Conservation (phyloP, 1,140 invertebrate species). For the Varroa destructor region DNA sequence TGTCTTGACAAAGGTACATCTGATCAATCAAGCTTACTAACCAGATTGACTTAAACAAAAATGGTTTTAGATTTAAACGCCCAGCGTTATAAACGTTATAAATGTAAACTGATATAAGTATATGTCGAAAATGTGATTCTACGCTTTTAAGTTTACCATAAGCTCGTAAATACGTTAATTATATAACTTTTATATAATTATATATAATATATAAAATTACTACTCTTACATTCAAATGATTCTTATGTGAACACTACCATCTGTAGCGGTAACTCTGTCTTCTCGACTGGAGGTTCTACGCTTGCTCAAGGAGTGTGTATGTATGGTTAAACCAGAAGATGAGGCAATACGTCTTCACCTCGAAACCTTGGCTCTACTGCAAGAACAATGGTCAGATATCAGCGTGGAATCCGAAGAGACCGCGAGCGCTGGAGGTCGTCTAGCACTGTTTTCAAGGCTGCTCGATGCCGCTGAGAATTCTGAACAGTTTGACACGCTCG, state of each 20-base stretch:
- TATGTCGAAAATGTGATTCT: too few species aligned
- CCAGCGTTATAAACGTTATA: too few species aligned
- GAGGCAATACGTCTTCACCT: slow-evolving; percentile 9
- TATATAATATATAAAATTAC: too few species aligned
- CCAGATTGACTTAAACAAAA: too few species aligned
- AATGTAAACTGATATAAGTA: too few species aligned
- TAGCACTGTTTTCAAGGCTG: background rate
- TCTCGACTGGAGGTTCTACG: slow-evolving; percentile 1
- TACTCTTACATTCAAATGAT: too few species aligned
- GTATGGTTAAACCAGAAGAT: background rate
- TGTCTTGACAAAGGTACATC: slow-evolving; percentile 12
- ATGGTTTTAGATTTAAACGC: too few species aligned
- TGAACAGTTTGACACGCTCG: slow-evolving; percentile 1
- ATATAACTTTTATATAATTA: too few species aligned
- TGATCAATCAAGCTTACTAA: too few species aligned
- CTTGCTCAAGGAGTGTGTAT: background rate
- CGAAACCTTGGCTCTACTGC: slow-evolving; percentile 11
- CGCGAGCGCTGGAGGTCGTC: background rate
- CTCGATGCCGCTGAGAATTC: background rate
- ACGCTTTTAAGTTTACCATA: too few species aligned
- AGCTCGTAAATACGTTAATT: too few species aligned
- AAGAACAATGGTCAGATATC: slow-evolving; percentile 14
- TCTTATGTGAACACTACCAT: too few species aligned
- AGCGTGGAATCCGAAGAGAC: background rate
- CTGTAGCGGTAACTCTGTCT: background rate